Percentiles rank a stretch among this genome's conserved stretches.
phyloP scores from a whole-genome alignment of 2,113 vertebrate genomes.

The Hydrolagus affinis region DNA sequence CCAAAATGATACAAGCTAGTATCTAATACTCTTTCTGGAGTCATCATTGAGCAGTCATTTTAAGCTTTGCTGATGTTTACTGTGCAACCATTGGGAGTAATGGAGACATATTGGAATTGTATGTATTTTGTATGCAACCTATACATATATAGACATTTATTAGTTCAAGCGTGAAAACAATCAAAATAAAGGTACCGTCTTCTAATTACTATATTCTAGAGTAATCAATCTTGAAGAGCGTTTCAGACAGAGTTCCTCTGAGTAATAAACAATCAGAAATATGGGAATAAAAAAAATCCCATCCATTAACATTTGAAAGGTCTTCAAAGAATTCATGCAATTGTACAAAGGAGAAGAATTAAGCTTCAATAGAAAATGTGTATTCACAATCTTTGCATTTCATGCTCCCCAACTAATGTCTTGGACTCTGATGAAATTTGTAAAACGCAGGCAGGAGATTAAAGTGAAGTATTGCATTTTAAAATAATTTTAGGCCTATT shows the following conservation, averaged over 20 bases:
- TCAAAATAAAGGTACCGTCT: not conserved
- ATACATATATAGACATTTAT: too few species aligned
- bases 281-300: not conserved
- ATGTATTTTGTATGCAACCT: too few species aligned
- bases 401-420: not conserved
- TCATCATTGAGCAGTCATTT: too few species aligned
- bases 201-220: not conserved
- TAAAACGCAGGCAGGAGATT: not conserved
- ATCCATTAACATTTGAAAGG: slow-evolving; percentile 2
- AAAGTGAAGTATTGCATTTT: not conserved
- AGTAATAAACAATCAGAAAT: slow-evolving; percentile 3
- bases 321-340: not conserved
- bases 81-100: too few species aligned
- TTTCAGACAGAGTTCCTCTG: not conserved
- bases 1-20: too few species aligned
- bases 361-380: not conserved
- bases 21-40: too few species aligned
- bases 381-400: not conserved
- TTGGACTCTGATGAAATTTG: not conserved
- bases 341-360: not conserved
- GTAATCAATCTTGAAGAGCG: not conserved
- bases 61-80: too few species aligned
- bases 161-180: too few species aligned
- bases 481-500: not conserved
- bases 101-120: too few species aligned